Evolutionary conservation across 2,797 vertebrate genomes (phyloP).

Genomic region (Neoniphon sammara): DNA sequence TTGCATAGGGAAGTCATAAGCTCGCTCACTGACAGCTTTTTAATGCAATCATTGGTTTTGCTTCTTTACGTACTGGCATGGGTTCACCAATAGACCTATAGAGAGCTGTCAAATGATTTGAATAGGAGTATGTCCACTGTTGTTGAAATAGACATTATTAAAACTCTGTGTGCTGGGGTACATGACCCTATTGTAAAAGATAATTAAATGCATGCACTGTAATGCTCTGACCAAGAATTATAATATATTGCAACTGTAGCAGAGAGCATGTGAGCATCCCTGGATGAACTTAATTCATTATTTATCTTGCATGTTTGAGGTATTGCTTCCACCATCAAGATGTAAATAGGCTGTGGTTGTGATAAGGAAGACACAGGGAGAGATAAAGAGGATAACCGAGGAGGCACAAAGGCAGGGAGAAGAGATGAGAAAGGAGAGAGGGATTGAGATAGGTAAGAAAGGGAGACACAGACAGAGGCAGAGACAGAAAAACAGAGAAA

Average conservation of each 20-base stretch:
- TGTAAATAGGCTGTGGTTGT: constrained; percentile 29
- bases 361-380: constrained; percentile 29
- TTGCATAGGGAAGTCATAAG: not conserved
- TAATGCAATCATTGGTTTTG: constrained; percentile 5
- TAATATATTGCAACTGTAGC: not conserved
- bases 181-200: constrained; percentile 14
- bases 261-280: constrained; percentile 1
- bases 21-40: not conserved
- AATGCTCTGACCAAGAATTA: not conserved
- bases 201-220: constrained; percentile 5
- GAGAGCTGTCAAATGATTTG: constrained; percentile 16
- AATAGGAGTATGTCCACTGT: constrained; percentile 1
- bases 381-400: constrained; percentile 40
- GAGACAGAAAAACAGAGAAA: constrained; percentile 30
- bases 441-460: constrained; percentile 30
- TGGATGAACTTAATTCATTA: constrained; percentile 44
- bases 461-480: constrained; percentile 30
- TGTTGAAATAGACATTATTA: constrained; percentile 5
- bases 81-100: constrained; percentile 1
- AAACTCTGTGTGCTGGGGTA: not conserved
- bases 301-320: constrained; percentile 40
- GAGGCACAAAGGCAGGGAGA: constrained; percentile 35
- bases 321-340: constrained; percentile 22
- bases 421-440: constrained; percentile 21
- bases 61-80: not conserved